These are phyloP conservation scores for Psix sp. DNA, from an alignment of 1,140 invertebrate species.

Conservation along the genomic window DNA sequence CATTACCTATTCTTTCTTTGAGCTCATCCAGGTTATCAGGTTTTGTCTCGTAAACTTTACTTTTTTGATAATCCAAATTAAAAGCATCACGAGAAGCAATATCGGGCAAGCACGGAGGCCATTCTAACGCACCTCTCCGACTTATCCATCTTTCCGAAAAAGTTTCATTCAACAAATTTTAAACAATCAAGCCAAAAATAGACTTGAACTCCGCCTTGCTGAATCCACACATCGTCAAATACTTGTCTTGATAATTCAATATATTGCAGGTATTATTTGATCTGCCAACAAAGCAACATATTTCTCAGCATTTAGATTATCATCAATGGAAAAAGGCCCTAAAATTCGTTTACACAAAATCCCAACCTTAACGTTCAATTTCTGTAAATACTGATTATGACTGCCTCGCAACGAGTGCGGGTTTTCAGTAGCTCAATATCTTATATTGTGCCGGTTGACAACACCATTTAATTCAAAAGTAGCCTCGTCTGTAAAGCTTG, in stretches of 20 bases:
- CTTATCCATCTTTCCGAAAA: background rate
- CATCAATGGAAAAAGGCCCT: background rate
- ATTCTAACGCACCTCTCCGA: background rate
- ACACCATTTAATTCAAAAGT: constrained; percentile 4
- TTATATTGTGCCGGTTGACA: constrained; percentile 9
- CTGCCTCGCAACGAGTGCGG: background rate
- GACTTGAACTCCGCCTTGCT: background rate
- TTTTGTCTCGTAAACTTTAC: too few species aligned
- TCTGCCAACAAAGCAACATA: background rate
- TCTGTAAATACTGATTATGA: constrained; percentile 10
- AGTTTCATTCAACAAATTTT: background rate
- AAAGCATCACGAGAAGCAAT: background rate
- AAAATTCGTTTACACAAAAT: constrained; percentile 6
- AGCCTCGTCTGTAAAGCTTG: constrained; percentile 3
- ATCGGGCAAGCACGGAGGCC: background rate
- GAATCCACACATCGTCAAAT: background rate
- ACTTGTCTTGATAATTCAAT: background rate
- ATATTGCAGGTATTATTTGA: constrained; percentile 3
- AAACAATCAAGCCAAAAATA: background rate
- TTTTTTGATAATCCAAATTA: too few species aligned
- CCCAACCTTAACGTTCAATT: constrained; percentile 2
- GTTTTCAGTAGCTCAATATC: constrained; percentile 3
- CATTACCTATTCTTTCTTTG: too few species aligned
- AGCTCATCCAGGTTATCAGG: too few species aligned
- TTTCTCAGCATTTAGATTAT: constrained; percentile 4